These are phyloP conservation scores for Apogon talboti DNA, from an alignment of 2,797 vertebrate genomes.

Conservation along the genomic window DNA sequence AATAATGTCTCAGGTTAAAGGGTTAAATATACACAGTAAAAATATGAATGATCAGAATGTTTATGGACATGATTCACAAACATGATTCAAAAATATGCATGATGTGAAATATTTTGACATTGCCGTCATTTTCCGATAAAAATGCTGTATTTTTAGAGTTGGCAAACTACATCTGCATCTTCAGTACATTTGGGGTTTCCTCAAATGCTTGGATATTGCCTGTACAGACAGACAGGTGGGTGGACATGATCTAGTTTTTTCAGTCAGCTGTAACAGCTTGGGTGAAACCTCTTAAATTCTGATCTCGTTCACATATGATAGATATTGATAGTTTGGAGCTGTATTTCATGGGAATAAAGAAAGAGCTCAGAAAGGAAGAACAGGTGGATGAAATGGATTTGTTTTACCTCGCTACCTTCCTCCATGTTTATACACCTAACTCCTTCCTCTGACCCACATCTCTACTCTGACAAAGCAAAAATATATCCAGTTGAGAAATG, in stretches of 20 bases:
- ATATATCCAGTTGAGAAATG: conserved; percentile 41
- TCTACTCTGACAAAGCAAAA: conserved; percentile 61
- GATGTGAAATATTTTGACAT: conserved; percentile 7
- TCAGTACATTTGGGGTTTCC: conserved; percentile 22
- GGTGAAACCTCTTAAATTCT: conserved; percentile 32
- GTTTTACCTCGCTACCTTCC: conserved; percentile 25
- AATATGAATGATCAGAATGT: background rate
- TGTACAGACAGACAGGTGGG: conserved; percentile 44
- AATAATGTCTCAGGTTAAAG: background rate
- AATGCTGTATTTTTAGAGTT: conserved; percentile 26
- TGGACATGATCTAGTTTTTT: conserved; percentile 26
- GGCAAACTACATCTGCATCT: conserved; percentile 1
- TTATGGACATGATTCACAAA: too few species aligned
- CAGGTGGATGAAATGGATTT: conserved; percentile 28
- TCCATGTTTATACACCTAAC: conserved; percentile 47
- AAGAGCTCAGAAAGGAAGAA: conserved; percentile 2
- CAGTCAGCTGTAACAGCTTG: conserved; percentile 7
- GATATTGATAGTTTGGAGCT: conserved; percentile 19
- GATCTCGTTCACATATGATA: conserved; percentile 21
- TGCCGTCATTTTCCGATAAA: background rate
- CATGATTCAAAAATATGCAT: background rate
- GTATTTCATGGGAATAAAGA: conserved; percentile 19
- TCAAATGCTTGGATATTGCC: conserved; percentile 10
- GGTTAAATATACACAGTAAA: background rate
- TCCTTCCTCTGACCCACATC: background rate